Conservation (phyloP, 2,797 vertebrate species). For the Pangasius larnaudii region DNA sequence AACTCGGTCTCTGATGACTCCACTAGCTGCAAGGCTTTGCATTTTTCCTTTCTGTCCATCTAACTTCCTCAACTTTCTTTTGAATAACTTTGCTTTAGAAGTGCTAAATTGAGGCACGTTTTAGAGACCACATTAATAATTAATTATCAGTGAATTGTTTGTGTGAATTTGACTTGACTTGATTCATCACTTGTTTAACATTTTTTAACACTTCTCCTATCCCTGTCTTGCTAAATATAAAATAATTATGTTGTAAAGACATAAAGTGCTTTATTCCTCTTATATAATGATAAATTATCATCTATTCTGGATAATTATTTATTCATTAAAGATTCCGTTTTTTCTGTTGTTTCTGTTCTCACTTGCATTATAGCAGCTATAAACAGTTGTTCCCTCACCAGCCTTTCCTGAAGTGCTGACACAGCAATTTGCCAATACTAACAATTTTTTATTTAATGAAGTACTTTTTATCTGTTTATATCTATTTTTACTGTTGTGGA, state of each 20-base stretch:
- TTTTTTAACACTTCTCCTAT: not conserved
- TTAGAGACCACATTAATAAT: not conserved
- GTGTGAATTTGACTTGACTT: not conserved
- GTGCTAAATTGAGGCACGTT: not conserved
- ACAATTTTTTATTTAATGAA: not conserved
- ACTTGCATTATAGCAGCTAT: not conserved
- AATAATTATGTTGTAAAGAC: not conserved
- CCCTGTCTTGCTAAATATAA: not conserved
- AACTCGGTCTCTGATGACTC: conserved; percentile 49
- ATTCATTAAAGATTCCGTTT: not conserved
- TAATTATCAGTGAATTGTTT: not conserved
- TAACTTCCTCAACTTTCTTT: not conserved
- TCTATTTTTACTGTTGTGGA: not conserved
- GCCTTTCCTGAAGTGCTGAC: not conserved
- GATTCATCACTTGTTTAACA: conserved; percentile 2
- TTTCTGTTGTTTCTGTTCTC: not conserved
- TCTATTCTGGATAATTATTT: not conserved
- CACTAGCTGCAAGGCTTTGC: conserved; percentile 8
- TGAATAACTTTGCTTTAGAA: not conserved
- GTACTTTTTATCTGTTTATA: not conserved
- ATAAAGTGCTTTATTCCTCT: not conserved
- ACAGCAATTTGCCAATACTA: not conserved
- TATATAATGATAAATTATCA: not conserved
- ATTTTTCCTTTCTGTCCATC: not conserved
- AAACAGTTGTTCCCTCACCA: not conserved